Evolutionary conservation across 2,113 vertebrate genomes (phyloP).

Genomic region (Hemiscyllium ocellatum): DNA sequence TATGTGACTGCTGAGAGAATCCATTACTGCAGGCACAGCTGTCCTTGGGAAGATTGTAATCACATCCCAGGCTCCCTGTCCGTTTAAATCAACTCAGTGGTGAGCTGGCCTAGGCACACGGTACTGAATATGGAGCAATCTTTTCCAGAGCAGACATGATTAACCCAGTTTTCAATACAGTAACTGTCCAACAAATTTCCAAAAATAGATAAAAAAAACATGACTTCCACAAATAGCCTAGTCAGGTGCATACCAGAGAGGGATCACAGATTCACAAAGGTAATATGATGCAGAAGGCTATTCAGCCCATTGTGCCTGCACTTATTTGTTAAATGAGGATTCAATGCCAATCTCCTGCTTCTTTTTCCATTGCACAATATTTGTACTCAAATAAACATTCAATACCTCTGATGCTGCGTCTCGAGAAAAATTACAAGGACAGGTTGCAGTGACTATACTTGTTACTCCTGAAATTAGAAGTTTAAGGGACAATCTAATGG

Average conservation of each 20-base stretch:
- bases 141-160: neutral
- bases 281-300: no score
- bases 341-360: no score
- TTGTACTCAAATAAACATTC: no score
- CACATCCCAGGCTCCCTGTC: conserved; percentile 9
- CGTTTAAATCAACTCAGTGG: neutral
- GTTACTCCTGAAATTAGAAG: neutral
- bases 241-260: neutral
- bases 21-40: conserved; percentile 3
- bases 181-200: neutral
- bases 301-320: no score
- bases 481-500: neutral
- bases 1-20: neutral
- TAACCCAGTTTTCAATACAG: neutral
- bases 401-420: neutral
- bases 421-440: neutral
- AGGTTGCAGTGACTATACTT: neutral
- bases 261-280: no score
- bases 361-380: no score
- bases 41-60: conserved; percentile 13
- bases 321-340: no score
- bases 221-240: neutral
- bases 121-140: neutral
- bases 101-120: neutral
- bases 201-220: neutral